These are phyloP conservation scores for Theocolax elegans DNA, from an alignment of 1,140 invertebrate species.

Conservation along the genomic window DNA sequence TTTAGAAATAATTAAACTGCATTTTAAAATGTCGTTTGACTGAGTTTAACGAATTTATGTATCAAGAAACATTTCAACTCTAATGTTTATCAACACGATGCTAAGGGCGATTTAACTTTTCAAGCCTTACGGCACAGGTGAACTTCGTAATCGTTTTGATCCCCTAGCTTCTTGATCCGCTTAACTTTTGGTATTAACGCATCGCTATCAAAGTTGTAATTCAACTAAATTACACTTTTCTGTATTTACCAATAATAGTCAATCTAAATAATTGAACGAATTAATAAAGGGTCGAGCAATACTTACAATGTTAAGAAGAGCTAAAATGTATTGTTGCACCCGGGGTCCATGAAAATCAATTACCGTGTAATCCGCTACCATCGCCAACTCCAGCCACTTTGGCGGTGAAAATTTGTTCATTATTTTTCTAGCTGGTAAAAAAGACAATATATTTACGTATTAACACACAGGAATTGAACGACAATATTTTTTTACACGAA, in stretches of 20 bases:
- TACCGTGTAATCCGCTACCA: slow-evolving; percentile 77
- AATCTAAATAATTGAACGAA: not conserved
- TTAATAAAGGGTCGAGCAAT: not conserved
- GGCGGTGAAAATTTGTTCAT: slow-evolving; percentile 48
- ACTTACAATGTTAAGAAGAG: slow-evolving; percentile 82
- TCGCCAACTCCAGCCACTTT: slow-evolving; percentile 76
- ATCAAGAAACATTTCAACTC: not conserved
- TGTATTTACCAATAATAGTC: not conserved
- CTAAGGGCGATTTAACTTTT: slow-evolving; percentile 6
- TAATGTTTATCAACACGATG: not conserved
- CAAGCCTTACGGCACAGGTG: not conserved
- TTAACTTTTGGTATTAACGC: not conserved
- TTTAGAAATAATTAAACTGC: not conserved
- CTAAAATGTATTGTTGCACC: slow-evolving; percentile 78
- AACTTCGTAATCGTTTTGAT: slow-evolving; percentile 30
- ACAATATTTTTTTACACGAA: too few relatives aligned
- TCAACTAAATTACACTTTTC: not conserved
- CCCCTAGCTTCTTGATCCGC: not conserved
- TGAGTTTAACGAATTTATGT: not conserved
- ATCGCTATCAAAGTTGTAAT: not conserved
- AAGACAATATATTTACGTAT: too few relatives aligned
- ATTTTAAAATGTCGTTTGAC: not conserved
- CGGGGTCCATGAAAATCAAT: slow-evolving; percentile 76
- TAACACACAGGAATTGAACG: too few relatives aligned
- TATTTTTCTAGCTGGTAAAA: slow-evolving; percentile 48